These are phyloP conservation scores for Pollenia angustigena DNA, from an alignment of 2,888 invertebrate species.

Conservation along the genomic window DNA sequence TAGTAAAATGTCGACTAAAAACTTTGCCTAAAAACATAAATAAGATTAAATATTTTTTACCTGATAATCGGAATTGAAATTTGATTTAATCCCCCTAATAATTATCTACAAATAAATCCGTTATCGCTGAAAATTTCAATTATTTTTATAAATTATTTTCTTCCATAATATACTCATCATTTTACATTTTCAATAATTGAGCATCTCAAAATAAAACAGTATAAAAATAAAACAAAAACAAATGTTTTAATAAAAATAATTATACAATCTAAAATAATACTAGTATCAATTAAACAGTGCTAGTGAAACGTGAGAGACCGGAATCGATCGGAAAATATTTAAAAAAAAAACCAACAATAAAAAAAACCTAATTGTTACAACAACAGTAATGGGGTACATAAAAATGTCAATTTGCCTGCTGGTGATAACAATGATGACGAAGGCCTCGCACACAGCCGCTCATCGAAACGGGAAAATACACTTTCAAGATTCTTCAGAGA, in stretches of 20 bases:
- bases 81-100: conserved; percentile 43
- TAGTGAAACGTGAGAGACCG: conserved; percentile 47
- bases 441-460: background rate
- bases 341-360: background rate
- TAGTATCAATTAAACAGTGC: conserved; percentile 62
- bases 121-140: conserved; percentile 59
- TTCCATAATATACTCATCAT: conserved; percentile 51
- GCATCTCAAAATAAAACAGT: conserved; percentile 38
- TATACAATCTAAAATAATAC: conserved; percentile 48
- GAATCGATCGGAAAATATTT: background rate
- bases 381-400: conserved; percentile 9
- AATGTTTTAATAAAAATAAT: conserved; percentile 60
- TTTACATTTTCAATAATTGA: conserved; percentile 53
- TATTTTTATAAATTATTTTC: conserved; percentile 24
- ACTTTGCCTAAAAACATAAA: too few species aligned
- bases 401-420: conserved; percentile 30
- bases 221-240: conserved; percentile 40
- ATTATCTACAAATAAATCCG: conserved; percentile 51
- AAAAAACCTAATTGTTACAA: background rate
- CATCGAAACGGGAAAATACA: conserved; percentile 38
- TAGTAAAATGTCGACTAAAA: too few species aligned
- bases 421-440: conserved; percentile 2
- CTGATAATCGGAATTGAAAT: too few species aligned
- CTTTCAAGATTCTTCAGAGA: conserved; percentile 21
- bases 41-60: too few species aligned